phyloP scores from a whole-genome alignment of 2,113 vertebrate genomes.

The Polypterus bichir region DNA sequence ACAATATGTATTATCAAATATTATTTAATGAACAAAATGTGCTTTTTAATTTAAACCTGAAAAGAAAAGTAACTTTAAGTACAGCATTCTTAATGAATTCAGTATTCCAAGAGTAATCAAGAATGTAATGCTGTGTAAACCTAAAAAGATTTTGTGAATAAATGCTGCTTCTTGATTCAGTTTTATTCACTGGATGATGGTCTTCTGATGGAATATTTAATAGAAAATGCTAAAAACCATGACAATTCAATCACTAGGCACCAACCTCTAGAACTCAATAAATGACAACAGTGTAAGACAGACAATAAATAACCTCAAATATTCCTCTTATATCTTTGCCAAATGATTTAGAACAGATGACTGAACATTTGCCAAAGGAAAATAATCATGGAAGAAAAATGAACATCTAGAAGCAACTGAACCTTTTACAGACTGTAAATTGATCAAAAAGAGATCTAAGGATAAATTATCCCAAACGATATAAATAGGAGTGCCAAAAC shows the following conservation, averaged over 20 bases:
- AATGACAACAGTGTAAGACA: slow-evolving; percentile 9
- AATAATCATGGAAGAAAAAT: slow-evolving; percentile 17
- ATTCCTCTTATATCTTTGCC: slow-evolving; percentile 10
- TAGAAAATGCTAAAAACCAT: slow-evolving; percentile 11
- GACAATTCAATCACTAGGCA: slow-evolving; percentile 12
- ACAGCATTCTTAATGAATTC: too few relatives aligned
- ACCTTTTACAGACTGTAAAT: slow-evolving; percentile 9
- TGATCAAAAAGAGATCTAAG: slow-evolving; percentile 9
- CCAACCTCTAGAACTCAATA: slow-evolving; percentile 4
- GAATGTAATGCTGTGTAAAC: background rate
- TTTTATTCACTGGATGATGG: background rate
- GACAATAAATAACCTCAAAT: slow-evolving; percentile 10
- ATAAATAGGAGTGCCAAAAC: slow-evolving; percentile 3
- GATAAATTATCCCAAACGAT: slow-evolving; percentile 9
- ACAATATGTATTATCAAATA: too few relatives aligned
- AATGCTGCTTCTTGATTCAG: background rate
- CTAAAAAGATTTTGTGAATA: slow-evolving; percentile 1
- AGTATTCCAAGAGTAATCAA: too few relatives aligned
- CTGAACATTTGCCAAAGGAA: slow-evolving; percentile 16
- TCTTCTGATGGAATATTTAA: background rate
- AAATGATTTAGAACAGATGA: slow-evolving; percentile 16
- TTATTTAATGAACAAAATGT: too few relatives aligned
- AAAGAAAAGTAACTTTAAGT: too few relatives aligned
- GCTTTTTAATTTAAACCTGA: too few relatives aligned
- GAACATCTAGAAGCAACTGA: background rate